Percentiles rank a stretch among this genome's conserved stretches.
Conservation (phyloP, 2,797 vertebrate genomes). For the Coranthus polyacanthus region DNA sequence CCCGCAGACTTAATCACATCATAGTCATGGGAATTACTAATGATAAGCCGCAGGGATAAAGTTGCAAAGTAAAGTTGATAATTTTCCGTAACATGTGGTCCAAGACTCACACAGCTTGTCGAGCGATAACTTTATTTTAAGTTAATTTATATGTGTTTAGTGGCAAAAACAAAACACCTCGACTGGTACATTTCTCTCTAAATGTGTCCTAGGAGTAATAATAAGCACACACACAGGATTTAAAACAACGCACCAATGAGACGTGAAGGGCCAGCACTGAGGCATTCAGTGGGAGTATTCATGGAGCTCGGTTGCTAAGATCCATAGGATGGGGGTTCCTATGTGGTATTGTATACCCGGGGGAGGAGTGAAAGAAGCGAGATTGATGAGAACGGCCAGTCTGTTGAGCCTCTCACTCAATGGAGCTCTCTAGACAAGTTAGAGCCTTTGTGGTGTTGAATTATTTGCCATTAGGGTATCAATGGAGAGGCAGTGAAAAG, state of each 20-base stretch:
- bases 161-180: slow-evolving; percentile 1
- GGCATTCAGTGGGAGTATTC: slow-evolving; percentile 56
- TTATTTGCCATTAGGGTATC: slow-evolving; percentile 79
- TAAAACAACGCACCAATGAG: slow-evolving; percentile 6
- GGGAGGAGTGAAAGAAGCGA: slow-evolving; percentile 66
- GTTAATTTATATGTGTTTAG: not conserved
- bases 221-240: not conserved
- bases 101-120: too few relatives aligned
- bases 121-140: too few relatives aligned
- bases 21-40: slow-evolving; percentile 32
- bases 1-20: slow-evolving; percentile 37
- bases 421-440: slow-evolving; percentile 73
- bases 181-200: slow-evolving; percentile 6
- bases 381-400: slow-evolving; percentile 82
- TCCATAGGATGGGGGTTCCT: slow-evolving; percentile 67
- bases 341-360: slow-evolving; percentile 69
- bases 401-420: slow-evolving; percentile 68
- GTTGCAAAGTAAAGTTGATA: slow-evolving; percentile 2
- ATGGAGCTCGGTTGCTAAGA: slow-evolving; percentile 80
- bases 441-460: slow-evolving; percentile 80
- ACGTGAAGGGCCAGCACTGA: slow-evolving; percentile 39
- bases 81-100: not conserved
- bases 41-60: slow-evolving; percentile 17
- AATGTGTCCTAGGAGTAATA: not conserved
- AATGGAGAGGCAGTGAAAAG: slow-evolving; percentile 69